These are phyloP conservation scores for Calosoma granatense DNA, from an alignment of 1,140 invertebrate species.

Conservation along the genomic window DNA sequence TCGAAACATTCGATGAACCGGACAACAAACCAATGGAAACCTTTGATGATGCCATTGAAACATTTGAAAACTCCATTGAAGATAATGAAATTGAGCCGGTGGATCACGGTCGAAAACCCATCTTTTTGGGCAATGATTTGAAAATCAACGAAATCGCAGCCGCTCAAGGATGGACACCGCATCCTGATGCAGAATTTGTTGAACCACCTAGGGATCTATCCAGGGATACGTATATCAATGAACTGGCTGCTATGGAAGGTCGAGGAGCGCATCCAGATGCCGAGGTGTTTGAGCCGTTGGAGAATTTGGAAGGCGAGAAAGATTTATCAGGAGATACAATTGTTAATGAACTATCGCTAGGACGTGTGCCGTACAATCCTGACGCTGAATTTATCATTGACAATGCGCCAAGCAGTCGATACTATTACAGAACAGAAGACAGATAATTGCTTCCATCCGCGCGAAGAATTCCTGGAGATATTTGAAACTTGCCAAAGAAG, in stretches of 20 bases:
- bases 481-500: background rate
- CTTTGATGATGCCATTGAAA: background rate
- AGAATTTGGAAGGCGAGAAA: background rate
- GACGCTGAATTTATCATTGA: background rate
- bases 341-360: background rate
- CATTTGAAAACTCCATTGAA: background rate
- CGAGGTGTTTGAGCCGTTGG: background rate
- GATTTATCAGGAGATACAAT: background rate
- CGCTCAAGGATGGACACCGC: background rate
- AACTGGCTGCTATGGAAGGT: background rate
- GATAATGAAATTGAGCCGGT: background rate
- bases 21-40: background rate
- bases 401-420: background rate
- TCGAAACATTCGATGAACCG: background rate
- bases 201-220: background rate
- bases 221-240: background rate
- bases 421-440: background rate
- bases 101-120: no score
- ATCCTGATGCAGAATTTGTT: background rate
- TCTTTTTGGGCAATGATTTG: background rate
- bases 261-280: background rate
- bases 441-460: background rate
- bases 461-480: background rate
- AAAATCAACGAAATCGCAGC: background rate
- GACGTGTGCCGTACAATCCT: background rate